Percentiles rank a stretch among this genome's conserved stretches.
Conservation (phyloP, 2,797 vertebrate genomes). For the Enteromius anoplus region DNA sequence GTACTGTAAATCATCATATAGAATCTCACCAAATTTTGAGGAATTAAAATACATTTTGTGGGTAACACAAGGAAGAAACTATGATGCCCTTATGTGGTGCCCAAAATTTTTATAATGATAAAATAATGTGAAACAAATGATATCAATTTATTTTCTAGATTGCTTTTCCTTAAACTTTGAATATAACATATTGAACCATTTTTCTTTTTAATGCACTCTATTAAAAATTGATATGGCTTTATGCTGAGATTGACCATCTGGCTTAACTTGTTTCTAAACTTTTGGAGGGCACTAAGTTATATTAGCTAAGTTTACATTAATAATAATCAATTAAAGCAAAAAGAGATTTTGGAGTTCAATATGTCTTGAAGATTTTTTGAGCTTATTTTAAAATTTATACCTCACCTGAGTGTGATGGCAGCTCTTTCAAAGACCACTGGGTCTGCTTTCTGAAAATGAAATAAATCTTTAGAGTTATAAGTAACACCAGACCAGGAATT, state of each 20-base stretch:
- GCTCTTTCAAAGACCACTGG: constrained; percentile 52
- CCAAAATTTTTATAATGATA: background rate
- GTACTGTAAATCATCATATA: background rate
- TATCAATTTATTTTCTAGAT: background rate
- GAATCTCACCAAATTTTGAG: background rate
- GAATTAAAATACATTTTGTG: background rate
- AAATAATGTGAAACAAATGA: background rate
- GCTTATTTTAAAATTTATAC: constrained; percentile 41
- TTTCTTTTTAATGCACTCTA: background rate
- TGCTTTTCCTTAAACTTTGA: background rate
- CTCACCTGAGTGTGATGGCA: constrained; percentile 35
- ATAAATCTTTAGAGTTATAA: constrained; percentile 55
- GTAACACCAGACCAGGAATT: constrained; percentile 61
- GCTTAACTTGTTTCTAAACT: background rate
- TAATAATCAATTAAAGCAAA: constrained; percentile 4
- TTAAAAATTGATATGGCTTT: background rate
- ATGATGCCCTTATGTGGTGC: background rate
- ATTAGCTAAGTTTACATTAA: background rate
- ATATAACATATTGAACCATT: background rate
- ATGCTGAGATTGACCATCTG: background rate
- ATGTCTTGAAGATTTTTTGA: constrained; percentile 10
- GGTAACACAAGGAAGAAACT: background rate
- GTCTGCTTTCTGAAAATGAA: constrained; percentile 51
- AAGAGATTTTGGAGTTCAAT: constrained; percentile 45
- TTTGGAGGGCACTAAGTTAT: background rate